Evolutionary conservation across 2,797 vertebrate species (phyloP).

Genomic region (Pteropus rufus): DNA sequence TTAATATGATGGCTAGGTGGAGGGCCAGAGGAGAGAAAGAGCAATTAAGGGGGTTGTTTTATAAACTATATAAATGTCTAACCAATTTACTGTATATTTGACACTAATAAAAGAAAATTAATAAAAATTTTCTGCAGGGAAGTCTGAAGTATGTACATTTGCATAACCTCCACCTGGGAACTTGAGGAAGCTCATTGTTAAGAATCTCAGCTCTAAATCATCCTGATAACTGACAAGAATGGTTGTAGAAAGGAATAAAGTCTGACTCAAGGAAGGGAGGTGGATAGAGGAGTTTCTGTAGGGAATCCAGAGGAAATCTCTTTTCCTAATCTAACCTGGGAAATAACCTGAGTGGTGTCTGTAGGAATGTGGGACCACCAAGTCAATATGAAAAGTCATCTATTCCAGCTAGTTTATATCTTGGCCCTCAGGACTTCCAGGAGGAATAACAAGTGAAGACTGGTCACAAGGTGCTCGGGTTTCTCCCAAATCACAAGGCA

Average conservation of each 20-base stretch:
- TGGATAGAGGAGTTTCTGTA: not conserved
- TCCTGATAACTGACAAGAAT: not conserved
- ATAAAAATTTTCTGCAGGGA: not conserved
- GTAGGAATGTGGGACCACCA: not conserved
- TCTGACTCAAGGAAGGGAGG: not conserved
- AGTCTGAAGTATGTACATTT: not conserved
- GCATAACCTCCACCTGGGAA: not conserved
- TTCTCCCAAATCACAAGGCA: not conserved
- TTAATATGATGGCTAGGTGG: no score
- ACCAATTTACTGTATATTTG: no score
- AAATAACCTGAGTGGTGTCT: not conserved
- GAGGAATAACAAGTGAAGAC: not conserved
- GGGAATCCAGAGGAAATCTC: not conserved
- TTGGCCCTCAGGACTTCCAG: not conserved
- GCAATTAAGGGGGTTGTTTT: no score
- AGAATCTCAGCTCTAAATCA: not conserved
- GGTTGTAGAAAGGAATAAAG: not conserved
- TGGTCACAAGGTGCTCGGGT: not conserved
- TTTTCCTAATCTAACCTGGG: not conserved
- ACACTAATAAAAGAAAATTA: no score
- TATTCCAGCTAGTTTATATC: not conserved
- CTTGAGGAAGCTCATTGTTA: not conserved
- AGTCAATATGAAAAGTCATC: not conserved
- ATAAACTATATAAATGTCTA: no score
- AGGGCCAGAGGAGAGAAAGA: no score